These are phyloP conservation scores for Tetragnatha versicolor DNA, from an alignment of 1,140 invertebrate genomes.

Conservation along the genomic window DNA sequence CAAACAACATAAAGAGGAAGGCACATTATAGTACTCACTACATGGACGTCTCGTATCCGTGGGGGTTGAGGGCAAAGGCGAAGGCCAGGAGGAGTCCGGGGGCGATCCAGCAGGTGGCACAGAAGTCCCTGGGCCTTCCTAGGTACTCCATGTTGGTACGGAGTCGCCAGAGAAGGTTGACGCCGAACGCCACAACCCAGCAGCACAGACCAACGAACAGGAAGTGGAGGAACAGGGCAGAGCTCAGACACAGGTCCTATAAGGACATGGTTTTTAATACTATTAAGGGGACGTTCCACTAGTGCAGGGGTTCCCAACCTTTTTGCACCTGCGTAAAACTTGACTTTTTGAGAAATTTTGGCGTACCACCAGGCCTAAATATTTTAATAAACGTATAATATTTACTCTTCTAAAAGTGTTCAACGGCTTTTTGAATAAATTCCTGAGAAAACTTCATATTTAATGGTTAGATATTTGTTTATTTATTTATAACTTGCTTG, in stretches of 20 bases:
- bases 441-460: no score
- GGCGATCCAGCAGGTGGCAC: slow-evolving; percentile 50
- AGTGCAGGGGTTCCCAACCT: no score
- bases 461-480: no score
- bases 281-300: no score
- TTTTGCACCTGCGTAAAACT: no score
- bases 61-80: slow-evolving; percentile 70
- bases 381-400: no score
- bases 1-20: background rate
- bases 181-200: slow-evolving; percentile 71
- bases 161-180: slow-evolving; percentile 64
- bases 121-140: slow-evolving; percentile 50
- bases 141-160: slow-evolving; percentile 59
- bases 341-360: no score
- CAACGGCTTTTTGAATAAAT: no score
- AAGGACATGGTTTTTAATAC: no score
- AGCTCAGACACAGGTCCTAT: slow-evolving; percentile 70
- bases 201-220: slow-evolving; percentile 72
- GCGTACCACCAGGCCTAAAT: no score
- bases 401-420: no score
- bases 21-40: slow-evolving; percentile 63
- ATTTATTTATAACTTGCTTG: no score
- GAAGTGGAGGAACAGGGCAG: slow-evolving; percentile 74
- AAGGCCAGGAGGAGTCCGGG: slow-evolving; percentile 62
- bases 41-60: slow-evolving; percentile 73